Conservation (phyloP, 2,797 vertebrate genomes). For the Salmo trutta region DNA sequence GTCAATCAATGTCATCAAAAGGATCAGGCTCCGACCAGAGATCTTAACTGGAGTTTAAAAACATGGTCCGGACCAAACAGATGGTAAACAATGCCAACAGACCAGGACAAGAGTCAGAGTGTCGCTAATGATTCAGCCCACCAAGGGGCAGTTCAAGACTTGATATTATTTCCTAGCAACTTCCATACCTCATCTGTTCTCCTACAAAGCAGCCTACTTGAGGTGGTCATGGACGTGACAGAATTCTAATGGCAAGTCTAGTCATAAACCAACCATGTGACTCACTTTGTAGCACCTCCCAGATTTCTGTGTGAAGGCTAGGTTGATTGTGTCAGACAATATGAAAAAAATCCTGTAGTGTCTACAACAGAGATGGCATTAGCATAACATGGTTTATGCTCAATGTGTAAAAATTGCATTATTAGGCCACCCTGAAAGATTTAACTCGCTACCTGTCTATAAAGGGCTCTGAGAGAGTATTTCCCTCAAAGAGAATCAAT, state of each 20-base stretch:
- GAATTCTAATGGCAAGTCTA: background rate
- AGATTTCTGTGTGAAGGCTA: background rate
- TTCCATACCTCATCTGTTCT: background rate
- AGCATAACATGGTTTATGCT: background rate
- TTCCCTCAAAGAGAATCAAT: conserved; percentile 6
- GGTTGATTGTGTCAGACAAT: background rate
- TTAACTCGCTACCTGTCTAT: background rate
- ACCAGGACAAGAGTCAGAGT: background rate
- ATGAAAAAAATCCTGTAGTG: background rate
- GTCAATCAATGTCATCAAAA: background rate
- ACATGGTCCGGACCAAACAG: background rate
- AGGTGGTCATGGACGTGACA: background rate
- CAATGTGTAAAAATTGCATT: background rate
- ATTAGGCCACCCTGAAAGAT: background rate
- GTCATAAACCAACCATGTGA: background rate
- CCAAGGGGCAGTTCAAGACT: too few relatives aligned
- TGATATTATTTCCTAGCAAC: too few relatives aligned
- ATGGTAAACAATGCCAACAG: background rate
- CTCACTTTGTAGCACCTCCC: background rate
- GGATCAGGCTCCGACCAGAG: background rate
- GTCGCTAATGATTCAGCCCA: too few relatives aligned
- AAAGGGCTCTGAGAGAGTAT: conserved; percentile 4
- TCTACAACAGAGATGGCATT: background rate
- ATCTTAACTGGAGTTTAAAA: background rate
- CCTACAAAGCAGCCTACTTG: background rate